These are phyloP conservation scores for Macropodus opercularis DNA, from an alignment of 2,797 vertebrate genomes.

Conservation along the genomic window DNA sequence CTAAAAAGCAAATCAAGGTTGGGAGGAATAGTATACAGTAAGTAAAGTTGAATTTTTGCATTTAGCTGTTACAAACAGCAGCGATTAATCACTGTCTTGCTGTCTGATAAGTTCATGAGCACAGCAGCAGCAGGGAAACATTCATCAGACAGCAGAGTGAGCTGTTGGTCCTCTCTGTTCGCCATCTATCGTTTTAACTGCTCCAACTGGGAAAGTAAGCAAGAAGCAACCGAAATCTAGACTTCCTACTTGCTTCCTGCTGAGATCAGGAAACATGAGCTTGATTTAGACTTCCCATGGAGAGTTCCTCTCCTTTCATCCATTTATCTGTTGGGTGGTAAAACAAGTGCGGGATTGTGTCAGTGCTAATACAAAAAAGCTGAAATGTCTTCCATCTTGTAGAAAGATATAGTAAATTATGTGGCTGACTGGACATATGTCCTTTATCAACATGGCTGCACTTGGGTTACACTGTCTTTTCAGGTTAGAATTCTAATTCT, in stretches of 20 bases:
- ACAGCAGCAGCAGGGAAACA: constrained; percentile 10
- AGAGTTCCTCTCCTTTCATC: constrained; percentile 16
- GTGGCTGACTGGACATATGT: no score
- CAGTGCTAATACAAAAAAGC: background rate
- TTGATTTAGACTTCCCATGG: constrained; percentile 55
- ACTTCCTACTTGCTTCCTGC: constrained; percentile 65
- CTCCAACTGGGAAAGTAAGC: constrained; percentile 46
- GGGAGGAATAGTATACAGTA: background rate
- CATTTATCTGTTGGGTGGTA: constrained; percentile 21
- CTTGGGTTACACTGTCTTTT: background rate
- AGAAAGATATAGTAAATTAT: background rate
- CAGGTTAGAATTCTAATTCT: background rate
- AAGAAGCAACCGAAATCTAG: constrained; percentile 57
- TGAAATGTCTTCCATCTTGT: no score
- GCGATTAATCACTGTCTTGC: constrained; percentile 13
- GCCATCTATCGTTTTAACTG: constrained; percentile 39
- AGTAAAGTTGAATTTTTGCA: no score
- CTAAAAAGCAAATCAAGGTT: background rate
- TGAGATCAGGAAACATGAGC: constrained; percentile 53
- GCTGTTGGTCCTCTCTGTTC: constrained; percentile 18
- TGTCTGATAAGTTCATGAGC: constrained; percentile 18
- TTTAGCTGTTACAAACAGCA: background rate
- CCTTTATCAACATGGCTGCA: background rate
- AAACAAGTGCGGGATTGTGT: background rate
- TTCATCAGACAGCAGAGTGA: constrained; percentile 14